phyloP scores from a whole-genome alignment of 2,797 vertebrate species.

The Rhynchonycteris naso region DNA sequence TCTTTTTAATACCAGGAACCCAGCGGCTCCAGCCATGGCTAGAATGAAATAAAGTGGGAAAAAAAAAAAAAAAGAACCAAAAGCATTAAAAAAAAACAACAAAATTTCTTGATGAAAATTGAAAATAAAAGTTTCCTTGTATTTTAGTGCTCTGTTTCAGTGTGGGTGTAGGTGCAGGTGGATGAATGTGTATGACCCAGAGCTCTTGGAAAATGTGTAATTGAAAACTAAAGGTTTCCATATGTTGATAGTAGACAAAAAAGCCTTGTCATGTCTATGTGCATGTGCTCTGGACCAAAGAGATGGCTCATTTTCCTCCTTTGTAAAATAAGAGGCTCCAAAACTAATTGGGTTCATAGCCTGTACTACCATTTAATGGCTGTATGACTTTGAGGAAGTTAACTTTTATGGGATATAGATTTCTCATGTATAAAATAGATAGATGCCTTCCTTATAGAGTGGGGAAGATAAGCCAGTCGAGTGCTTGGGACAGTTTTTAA shows the following conservation, averaged over 20 bases:
- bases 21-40: constrained; percentile 87
- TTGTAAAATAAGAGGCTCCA: neutral
- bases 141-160: constrained; percentile 83
- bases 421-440: neutral
- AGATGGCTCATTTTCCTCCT: neutral
- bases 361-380: neutral
- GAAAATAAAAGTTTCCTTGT: constrained; percentile 90
- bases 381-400: neutral
- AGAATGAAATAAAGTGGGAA: constrained; percentile 77
- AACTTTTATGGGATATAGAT: neutral
- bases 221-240: neutral
- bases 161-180: constrained; percentile 64
- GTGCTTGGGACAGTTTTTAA: neutral
- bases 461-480: neutral
- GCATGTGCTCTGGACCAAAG: neutral
- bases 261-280: neutral
- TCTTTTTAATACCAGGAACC: constrained; percentile 91
- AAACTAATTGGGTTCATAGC: neutral
- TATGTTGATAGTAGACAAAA: neutral
- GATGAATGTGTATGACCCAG: neutral
- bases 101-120: constrained; percentile 85
- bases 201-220: neutral
- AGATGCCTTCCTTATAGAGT: neutral
- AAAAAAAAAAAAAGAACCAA: constrained; percentile 74
- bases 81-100: constrained; percentile 74